Base-by-base conservation (phyloP, 1,140 invertebrate species). In the Sweltsa coloradensis region DNA sequence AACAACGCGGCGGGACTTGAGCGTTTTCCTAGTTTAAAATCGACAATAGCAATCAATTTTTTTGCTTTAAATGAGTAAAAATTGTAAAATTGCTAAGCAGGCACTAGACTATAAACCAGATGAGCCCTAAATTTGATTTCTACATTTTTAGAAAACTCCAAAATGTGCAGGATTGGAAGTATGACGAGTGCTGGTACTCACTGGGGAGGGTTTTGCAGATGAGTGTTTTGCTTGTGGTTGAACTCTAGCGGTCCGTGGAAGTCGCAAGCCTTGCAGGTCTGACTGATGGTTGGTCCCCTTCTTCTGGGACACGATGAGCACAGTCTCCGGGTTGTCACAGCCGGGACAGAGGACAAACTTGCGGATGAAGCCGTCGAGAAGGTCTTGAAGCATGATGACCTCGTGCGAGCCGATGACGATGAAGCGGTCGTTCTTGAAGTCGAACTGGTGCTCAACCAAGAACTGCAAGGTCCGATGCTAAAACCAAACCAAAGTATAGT, bases 381-480 rank as follows among this genome's bases (percentile, higher is more conserved):
- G 67, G 66, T 92, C 89, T 70, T 99, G 95, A 34, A 99, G 72
- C 65, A 97, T 99, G 51, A 74, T 73, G 18, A 95, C 91, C 66
- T 99, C 95, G 66, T 99, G 97, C 42, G 93, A 92, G 26, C 97
- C 97, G 69, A 99, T 99, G 7, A 99, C 95, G 62, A 99, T 99
- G 69, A 92, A 99, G 52, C 97, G 86, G 63, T 99, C 97, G 65
- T 98, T 97, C 73, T 99, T 99, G 62, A 86, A 83, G 70, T 99
- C 95, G 68, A 97, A 95, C 63, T 95, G 89, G n/a, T n/a, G n/a
- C n/a, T n/a, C n/a, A n/a, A n/a, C n/a, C n/a, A n/a, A n/a, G n/a
- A n/a, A n/a, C n/a, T n/a, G n/a, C n/a, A n/a, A n/a, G n/a, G n/a
- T n/a, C n/a, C n/a, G n/a, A n/a, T n/a, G n/a, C n/a, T n/a, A n/a